These are phyloP conservation scores for Stichopus horrens DNA, from an alignment of 53 echinoderm and acorn worm species.

Conservation along the genomic window DNA sequence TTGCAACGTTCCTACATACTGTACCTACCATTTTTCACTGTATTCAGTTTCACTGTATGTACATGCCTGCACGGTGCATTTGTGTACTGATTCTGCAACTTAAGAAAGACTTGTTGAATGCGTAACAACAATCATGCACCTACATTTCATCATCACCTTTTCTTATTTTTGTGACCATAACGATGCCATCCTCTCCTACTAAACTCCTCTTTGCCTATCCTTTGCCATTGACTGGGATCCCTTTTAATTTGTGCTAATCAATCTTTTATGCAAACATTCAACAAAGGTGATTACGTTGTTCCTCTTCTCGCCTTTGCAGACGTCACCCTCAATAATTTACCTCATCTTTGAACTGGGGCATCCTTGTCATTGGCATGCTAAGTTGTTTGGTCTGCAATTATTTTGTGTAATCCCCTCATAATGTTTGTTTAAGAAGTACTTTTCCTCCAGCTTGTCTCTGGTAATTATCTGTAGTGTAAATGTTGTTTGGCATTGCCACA, in stretches of 20 bases:
- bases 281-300: conserved; percentile 9
- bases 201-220: background rate
- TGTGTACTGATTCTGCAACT: too few species aligned
- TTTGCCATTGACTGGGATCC: background rate
- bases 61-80: too few species aligned
- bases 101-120: too few species aligned
- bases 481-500: background rate
- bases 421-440: conserved; percentile 11
- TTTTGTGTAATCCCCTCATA: conserved; percentile 16
- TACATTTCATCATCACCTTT: too few species aligned
- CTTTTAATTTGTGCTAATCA: background rate
- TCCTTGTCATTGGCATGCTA: background rate
- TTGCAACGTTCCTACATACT: too few species aligned
- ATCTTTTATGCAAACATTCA: conserved; percentile 22
- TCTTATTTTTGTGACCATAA: too few species aligned
- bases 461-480: conserved; percentile 33
- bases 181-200: too few species aligned
- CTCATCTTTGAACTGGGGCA: background rate
- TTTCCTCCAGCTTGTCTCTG: background rate
- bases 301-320: background rate
- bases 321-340: background rate
- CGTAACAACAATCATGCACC: too few species aligned
- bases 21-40: too few species aligned
- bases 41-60: too few species aligned
- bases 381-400: conserved; percentile 29